Conservation (phyloP, 1,140 invertebrate species). For the Drosophila bifasciata region DNA sequence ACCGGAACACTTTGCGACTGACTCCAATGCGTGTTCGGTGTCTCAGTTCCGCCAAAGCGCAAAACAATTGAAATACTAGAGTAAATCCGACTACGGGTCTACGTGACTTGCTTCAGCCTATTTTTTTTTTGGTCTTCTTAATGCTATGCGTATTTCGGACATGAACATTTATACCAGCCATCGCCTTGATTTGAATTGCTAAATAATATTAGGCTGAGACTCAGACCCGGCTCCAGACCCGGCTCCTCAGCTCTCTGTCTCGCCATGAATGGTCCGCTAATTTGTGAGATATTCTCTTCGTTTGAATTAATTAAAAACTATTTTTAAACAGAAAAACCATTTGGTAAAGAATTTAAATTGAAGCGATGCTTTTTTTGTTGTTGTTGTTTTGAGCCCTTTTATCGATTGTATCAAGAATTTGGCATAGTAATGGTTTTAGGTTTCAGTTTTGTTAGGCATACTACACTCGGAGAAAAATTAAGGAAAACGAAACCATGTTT, state of each 20-base stretch:
- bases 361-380: slow-evolving; percentile 33
- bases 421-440: background rate
- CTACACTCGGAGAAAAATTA: too few species aligned
- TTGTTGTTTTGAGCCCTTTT: background rate
- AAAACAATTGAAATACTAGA: slow-evolving; percentile 51
- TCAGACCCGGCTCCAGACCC: too few species aligned
- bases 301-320: slow-evolving; percentile 70
- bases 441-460: too few species aligned
- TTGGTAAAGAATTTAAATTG: slow-evolving; percentile 45
- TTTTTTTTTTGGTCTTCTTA: slow-evolving; percentile 17
- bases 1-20: slow-evolving; percentile 52
- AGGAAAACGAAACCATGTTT: too few species aligned
- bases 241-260: background rate
- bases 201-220: slow-evolving; percentile 47
- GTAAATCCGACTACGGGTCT: slow-evolving; percentile 36
- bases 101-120: slow-evolving; percentile 42
- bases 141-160: slow-evolving; percentile 49
- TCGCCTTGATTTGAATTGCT: slow-evolving; percentile 68
- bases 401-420: slow-evolving; percentile 6
- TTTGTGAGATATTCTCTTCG: slow-evolving; percentile 56
- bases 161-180: slow-evolving; percentile 42
- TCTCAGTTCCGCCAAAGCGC: slow-evolving; percentile 46
- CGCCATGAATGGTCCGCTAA: slow-evolving; percentile 58
- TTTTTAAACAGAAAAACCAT: slow-evolving; percentile 51
- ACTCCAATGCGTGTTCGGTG: slow-evolving; percentile 52